Base-by-base conservation (phyloP, 2,113 vertebrate genomes). In the Blennius ocellaris region DNA sequence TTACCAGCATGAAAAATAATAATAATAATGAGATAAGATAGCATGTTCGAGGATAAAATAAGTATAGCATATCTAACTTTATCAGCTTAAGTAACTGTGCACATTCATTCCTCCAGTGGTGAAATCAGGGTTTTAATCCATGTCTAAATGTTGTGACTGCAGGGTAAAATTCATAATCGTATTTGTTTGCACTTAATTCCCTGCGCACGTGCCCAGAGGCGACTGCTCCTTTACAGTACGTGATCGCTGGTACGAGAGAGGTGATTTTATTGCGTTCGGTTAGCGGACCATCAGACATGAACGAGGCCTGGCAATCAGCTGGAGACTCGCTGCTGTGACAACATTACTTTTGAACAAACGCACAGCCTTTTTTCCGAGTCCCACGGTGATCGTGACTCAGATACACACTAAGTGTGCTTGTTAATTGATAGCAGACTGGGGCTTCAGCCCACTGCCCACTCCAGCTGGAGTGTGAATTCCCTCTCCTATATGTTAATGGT, bases 381-480 rank as follows among this genome's bases (percentile, higher is more conserved):
- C 81, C 85, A 38, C 77, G 66, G 62, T 61, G 81, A 73, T 63
- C 73, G 12, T 81, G 83, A 82, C 76, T 80, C 82, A 82, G 80
- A 84, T 81, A 84, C 91, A 89, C 88, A 85, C 84, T 78, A 84
- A 91, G 78, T 80, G 78, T 80, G 87, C 76, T 75, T 90, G 90
- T 89, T 93, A 91, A 92, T 91, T 89, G 87, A 87, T 78, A 89
- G 78, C 78, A 75, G 84, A 90, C 78, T 69, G 76, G 64, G 73
- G 76, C 85, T 71, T 72, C 86, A 79, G 78, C 73, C 70, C 78
- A 73, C 82, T 87, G 84, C 76, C 88, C 87, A 68, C 68, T 90
- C 80, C 80, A 90, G 82, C 84, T 88, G 81, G 75, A 81, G 87
- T 90, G 88, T 78, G 81, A 88, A 91, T 90, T 93, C 91, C 82